These are phyloP conservation scores for Ctenopoma multispine DNA, from an alignment of 2,797 vertebrate species.

Conservation along the genomic window DNA sequence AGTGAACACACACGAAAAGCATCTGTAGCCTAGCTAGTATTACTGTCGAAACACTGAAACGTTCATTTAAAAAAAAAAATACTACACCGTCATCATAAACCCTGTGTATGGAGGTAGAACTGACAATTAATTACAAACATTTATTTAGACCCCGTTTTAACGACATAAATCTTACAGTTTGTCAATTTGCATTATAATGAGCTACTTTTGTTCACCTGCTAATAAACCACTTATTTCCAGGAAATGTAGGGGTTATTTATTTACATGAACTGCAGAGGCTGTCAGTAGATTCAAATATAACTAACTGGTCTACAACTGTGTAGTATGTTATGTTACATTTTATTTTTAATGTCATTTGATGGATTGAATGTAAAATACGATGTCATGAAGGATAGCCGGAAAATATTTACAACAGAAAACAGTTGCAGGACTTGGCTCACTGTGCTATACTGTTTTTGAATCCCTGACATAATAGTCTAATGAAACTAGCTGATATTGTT, in stretches of 20 bases:
- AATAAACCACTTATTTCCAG: neutral
- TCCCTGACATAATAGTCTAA: constrained; percentile 1
- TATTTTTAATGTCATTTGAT: neutral
- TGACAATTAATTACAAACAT: neutral
- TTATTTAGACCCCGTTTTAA: neutral
- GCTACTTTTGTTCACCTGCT: too few species aligned
- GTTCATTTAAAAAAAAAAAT: neutral
- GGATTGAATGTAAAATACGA: neutral
- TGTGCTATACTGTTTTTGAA: neutral
- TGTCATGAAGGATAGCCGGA: neutral
- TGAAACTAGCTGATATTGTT: constrained; percentile 17
- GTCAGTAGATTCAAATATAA: neutral
- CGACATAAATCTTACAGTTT: neutral
- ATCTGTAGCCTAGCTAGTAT: neutral
- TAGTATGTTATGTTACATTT: too few species aligned
- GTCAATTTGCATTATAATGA: too few species aligned
- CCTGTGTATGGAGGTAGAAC: neutral
- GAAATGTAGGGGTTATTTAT: neutral
- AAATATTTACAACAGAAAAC: neutral
- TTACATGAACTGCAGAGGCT: neutral
- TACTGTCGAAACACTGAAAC: neutral
- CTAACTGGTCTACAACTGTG: constrained; percentile 10
- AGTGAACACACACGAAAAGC: constrained; percentile 10
- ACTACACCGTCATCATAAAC: accelerated
- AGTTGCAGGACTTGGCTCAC: neutral